Evolutionary conservation across 1,140 invertebrate species (phyloP).

Genomic region (Mycetomoellerius zeteki): DNA sequence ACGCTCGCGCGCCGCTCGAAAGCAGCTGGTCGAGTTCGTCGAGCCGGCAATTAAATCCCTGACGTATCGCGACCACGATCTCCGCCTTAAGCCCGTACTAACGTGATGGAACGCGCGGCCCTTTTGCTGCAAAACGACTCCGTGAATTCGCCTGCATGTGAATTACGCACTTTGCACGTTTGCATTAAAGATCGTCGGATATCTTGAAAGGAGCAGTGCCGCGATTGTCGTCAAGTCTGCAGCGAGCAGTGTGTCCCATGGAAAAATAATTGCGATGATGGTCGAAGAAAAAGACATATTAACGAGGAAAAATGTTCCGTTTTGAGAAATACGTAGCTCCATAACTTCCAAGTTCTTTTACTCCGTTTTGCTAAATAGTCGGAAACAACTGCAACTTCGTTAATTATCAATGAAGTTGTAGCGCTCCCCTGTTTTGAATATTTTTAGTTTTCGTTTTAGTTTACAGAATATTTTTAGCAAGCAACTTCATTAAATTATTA

Average conservation of each 20-base stretch:
- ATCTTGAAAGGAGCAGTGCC: slow-evolving; percentile 10
- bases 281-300: background rate
- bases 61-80: slow-evolving; percentile 71
- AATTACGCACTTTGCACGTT: slow-evolving; percentile 46
- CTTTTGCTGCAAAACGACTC: slow-evolving; percentile 40
- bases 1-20: slow-evolving; percentile 44
- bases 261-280: background rate
- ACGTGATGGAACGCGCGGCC: slow-evolving; percentile 61
- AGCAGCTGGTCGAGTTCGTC: slow-evolving; percentile 54
- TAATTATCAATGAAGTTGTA: slow-evolving; percentile 21
- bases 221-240: background rate
- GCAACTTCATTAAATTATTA: background rate
- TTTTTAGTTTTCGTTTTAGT: background rate
- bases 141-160: slow-evolving; percentile 7
- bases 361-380: background rate
- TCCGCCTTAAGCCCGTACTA: slow-evolving; percentile 73
- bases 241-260: background rate
- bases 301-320: background rate
- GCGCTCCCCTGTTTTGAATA: background rate
- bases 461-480: slow-evolving; percentile 4
- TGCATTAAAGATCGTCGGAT: slow-evolving; percentile 8
- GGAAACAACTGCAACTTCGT: background rate
- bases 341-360: background rate
- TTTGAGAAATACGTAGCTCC: background rate
- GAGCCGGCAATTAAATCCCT: slow-evolving; percentile 73